These are phyloP conservation scores for Turnix velox DNA, from an alignment of 2,113 vertebrate genomes.

Conservation along the genomic window DNA sequence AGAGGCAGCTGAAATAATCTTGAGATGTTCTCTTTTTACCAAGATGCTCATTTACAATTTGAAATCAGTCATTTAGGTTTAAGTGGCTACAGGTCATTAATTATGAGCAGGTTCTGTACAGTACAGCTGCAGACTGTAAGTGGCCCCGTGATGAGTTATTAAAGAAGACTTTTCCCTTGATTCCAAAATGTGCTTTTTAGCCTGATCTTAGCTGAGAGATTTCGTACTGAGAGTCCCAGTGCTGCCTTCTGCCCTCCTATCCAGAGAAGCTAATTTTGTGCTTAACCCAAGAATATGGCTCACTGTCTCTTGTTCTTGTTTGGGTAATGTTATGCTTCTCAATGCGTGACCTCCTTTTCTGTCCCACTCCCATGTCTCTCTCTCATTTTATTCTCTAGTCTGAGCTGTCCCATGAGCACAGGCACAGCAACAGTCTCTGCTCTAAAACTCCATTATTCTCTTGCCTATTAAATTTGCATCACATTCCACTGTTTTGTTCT, in stretches of 20 bases:
- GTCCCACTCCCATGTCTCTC: neutral
- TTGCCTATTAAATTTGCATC: neutral
- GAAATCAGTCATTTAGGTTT: neutral
- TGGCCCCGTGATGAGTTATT: neutral
- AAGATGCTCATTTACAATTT: conserved; percentile 2
- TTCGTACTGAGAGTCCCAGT: neutral
- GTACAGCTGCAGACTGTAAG: neutral
- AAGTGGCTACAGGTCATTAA: conserved; percentile 13
- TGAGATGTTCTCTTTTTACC: neutral
- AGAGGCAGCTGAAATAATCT: neutral
- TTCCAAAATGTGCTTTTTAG: neutral
- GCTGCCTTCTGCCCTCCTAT: neutral
- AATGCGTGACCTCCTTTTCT: neutral
- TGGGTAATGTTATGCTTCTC: neutral
- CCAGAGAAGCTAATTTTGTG: neutral
- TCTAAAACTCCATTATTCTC: neutral
- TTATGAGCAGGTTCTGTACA: conserved; percentile 4
- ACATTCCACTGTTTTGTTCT: neutral
- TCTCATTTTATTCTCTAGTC: neutral
- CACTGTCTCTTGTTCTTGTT: neutral
- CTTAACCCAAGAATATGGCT: neutral
- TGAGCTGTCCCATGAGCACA: neutral
- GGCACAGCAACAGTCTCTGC: neutral
- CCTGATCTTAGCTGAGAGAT: neutral
- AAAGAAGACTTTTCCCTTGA: neutral